Conservation (phyloP, 2,113 vertebrate species). For the Bettongia penicillata region DNA sequence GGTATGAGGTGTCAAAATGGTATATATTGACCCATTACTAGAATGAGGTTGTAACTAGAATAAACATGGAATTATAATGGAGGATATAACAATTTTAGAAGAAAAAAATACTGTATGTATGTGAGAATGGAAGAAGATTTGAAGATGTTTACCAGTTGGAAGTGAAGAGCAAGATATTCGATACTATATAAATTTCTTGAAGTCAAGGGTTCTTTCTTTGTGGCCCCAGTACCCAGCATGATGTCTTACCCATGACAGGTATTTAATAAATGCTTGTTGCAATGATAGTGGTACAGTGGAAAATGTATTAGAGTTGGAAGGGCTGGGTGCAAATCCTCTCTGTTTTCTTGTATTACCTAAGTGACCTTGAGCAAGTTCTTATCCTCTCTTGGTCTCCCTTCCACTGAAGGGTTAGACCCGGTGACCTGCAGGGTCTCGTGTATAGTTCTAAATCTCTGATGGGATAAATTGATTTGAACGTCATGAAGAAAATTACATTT, state of each 20-base stretch:
- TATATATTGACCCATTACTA: background rate
- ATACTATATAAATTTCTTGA: background rate
- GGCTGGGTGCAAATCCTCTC: background rate
- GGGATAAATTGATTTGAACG: background rate
- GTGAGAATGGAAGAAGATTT: background rate
- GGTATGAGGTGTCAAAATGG: background rate
- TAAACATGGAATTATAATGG: background rate
- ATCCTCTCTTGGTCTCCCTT: background rate
- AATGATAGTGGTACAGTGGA: background rate
- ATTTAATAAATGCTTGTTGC: background rate
- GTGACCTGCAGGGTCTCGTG: background rate
- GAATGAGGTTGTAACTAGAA: background rate
- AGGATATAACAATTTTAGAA: background rate
- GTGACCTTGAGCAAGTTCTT: background rate
- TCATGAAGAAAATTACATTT: background rate
- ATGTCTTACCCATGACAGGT: background rate
- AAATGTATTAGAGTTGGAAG: background rate
- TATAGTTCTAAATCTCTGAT: background rate
- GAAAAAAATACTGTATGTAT: background rate
- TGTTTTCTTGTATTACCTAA: background rate
- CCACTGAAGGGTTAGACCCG: background rate
- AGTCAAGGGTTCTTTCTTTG: background rate
- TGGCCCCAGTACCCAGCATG: background rate
- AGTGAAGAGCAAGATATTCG: background rate
- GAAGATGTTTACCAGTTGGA: background rate